A percentile compares a stretch with the other conserved stretches of the same genome.
These are phyloP conservation scores for Hyposoter didymator DNA, from an alignment of 2,888 invertebrate genomes.

Conservation along the genomic window DNA sequence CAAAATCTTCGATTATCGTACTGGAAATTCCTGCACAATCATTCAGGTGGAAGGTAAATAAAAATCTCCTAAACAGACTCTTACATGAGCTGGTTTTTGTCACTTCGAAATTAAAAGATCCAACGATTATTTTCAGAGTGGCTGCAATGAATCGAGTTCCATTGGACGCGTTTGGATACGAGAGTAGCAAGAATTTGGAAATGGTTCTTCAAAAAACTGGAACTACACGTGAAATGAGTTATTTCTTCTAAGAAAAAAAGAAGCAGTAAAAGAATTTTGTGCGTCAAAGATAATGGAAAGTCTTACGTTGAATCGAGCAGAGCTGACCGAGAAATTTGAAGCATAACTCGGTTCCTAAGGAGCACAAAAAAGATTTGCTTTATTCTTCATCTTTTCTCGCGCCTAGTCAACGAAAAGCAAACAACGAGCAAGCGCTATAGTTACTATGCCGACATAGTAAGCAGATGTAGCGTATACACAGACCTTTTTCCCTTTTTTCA, in stretches of 20 bases:
- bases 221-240: conserved; percentile 80
- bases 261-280: neutral
- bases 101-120: neutral
- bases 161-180: conserved; percentile 87
- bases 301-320: neutral
- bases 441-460: neutral
- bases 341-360: neutral
- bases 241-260: conserved; percentile 78
- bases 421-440: conserved; percentile 49
- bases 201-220: conserved; percentile 84
- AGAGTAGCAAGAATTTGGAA: conserved; percentile 85
- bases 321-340: neutral
- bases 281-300: neutral
- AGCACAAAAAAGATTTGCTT: conserved; percentile 22
- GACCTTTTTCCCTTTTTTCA: conserved; percentile 26
- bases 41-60: conserved; percentile 89
- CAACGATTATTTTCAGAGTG: conserved; percentile 84
- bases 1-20: conserved; percentile 92
- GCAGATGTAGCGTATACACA: conserved; percentile 12
- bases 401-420: conserved; percentile 56
- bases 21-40: conserved; percentile 91
- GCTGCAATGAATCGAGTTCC: conserved; percentile 86
- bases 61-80: conserved; percentile 40
- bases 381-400: conserved; percentile 54
- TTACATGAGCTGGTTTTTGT: neutral